Base-by-base conservation (phyloP, 2,113 vertebrate species). In the Zosterops borbonicus region DNA sequence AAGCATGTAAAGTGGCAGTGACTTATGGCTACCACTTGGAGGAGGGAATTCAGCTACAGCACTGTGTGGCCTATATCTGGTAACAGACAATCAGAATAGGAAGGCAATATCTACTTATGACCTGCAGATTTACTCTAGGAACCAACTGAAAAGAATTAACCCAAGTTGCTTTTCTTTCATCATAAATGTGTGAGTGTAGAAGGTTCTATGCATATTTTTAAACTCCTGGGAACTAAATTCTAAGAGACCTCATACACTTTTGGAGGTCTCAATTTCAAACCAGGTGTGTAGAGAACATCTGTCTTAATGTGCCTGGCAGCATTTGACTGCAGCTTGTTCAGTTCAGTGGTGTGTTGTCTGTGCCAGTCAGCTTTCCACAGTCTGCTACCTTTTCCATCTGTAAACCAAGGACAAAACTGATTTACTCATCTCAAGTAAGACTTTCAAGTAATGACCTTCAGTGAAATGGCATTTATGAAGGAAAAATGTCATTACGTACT, bases 321-420 rank as follows among this genome's bases (percentile, higher is more conserved):
- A 23, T 58, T 47, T 86, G 67, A 65, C 50, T 52, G 55, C 50
- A 28, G 17, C 2, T 25, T 39, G 29, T 17, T 50, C 56, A 67
- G 58, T 56, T 69, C 41, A 52, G n/a, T 7, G 15, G 27, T 29
- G 55, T 49, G 55, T 12, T 50, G 73, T 53, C 63, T 52, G 37
- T 0, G 1, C 63, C 55, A 71, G 56, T 16, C 55, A 73, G 52
- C 53, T n/a, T 90, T 87, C 27, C 59, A 60, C 56, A 77, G 44
- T 21, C 84, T 90, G 65, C 33, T 81, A 29, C 53, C 55, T 68
- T 41, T 63, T 55, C 53, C 56, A 60, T 46, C 64, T 87, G 58
- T 47, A 91, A 79, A 83, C 16, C 47, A 87, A 78, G 70, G 78
- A 80, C 82, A 92, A 92, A 94, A 86, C 19, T 44, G 28, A 81